Evolutionary conservation across 2,888 invertebrate genomes (phyloP).

Genomic region (Punctoribates punctum): DNA sequence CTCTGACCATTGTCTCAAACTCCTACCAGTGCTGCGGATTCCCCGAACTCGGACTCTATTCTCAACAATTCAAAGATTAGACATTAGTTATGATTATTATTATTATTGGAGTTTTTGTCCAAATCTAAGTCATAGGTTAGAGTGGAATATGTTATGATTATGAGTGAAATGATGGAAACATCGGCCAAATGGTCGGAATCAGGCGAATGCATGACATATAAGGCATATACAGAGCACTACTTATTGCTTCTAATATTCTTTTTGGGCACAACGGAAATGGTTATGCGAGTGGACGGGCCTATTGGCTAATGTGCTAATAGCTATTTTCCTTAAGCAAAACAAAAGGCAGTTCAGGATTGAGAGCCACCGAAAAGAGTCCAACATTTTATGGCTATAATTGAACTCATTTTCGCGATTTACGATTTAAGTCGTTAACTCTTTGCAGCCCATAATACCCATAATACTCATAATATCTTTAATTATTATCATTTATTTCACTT

Average conservation of each 20-base stretch:
- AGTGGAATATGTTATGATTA: background rate
- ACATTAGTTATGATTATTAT: background rate
- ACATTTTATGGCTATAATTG: conserved; percentile 14
- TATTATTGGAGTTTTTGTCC: too few relatives aligned
- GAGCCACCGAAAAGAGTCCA: background rate
- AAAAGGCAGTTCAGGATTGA: background rate
- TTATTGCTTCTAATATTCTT: conserved; percentile 20
- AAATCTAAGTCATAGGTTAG: background rate
- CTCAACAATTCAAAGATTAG: background rate
- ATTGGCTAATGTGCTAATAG: conserved; percentile 1
- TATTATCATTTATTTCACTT: conserved; percentile 18
- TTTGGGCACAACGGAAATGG: conserved; percentile 26
- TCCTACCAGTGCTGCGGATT: too few relatives aligned
- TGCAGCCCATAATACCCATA: background rate
- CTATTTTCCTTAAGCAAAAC: conserved; percentile 22
- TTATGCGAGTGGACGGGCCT: conserved; percentile 18
- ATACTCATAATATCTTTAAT: conserved; percentile 3
- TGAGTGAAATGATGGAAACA: too few relatives aligned
- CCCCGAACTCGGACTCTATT: too few relatives aligned
- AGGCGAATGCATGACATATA: background rate
- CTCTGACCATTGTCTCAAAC: too few relatives aligned
- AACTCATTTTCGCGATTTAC: conserved; percentile 14
- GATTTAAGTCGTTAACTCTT: conserved; percentile 13
- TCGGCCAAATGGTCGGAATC: background rate
- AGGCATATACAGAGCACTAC: background rate